A percentile compares a stretch with the other conserved stretches of the same genome.
These are phyloP conservation scores for Castor canadensis DNA, from an alignment of 2,113 vertebrate species.

Conservation along the genomic window DNA sequence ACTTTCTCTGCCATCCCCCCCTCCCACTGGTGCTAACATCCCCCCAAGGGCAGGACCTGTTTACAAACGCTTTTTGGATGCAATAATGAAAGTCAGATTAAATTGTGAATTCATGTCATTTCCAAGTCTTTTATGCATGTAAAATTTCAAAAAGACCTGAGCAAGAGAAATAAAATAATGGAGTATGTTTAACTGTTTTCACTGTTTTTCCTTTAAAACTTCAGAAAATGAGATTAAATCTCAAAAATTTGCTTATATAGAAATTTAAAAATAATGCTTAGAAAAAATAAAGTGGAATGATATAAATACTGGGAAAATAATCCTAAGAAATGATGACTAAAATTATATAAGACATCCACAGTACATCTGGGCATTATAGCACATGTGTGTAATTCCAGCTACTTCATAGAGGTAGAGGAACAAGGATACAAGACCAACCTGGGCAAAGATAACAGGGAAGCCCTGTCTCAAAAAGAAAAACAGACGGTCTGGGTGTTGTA, in stretches of 20 bases:
- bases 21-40: no score
- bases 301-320: neutral
- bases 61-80: neutral
- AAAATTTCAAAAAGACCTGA: neutral
- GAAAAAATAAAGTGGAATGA: neutral
- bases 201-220: constrained; percentile 9
- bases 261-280: neutral
- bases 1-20: no score
- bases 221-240: neutral
- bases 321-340: neutral
- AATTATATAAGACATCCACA: neutral
- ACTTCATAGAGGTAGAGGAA: no score
- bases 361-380: no score
- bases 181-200: neutral
- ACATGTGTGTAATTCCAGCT: no score
- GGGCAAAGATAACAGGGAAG: no score
- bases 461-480: no score
- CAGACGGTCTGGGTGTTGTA: no score
- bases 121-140: neutral
- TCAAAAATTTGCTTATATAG: neutral
- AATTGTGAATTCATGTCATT: neutral
- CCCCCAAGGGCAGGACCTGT: no score
- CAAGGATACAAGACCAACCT: no score
- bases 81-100: neutral
- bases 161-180: neutral